phyloP scores from a whole-genome alignment of 2,888 invertebrate species.

The Holacanthella duospinosa region DNA sequence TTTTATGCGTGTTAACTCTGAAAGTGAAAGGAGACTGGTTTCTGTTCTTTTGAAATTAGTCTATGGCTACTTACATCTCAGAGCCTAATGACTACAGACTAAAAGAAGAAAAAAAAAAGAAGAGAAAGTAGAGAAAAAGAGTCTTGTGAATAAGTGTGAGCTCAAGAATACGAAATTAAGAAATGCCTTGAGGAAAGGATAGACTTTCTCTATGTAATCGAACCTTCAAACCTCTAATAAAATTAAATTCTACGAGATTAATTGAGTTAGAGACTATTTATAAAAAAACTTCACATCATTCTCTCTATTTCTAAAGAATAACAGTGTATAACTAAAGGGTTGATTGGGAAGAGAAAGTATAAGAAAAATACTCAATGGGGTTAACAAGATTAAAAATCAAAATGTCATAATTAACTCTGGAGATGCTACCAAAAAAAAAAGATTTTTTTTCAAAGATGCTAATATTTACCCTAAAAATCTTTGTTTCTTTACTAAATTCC shows the following conservation, averaged over 20 bases:
- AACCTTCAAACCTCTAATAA: not conserved
- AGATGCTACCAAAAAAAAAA: no score
- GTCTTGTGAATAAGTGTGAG: not conserved
- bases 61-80: not conserved
- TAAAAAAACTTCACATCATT: no score
- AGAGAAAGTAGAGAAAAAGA: not conserved
- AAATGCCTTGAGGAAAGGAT: not conserved
- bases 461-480: no score
- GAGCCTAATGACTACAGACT: not conserved
- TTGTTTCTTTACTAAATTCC: no score
- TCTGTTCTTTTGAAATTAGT: not conserved
- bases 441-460: no score
- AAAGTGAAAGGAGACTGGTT: not conserved
- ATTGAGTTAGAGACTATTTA: not conserved
- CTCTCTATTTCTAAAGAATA: no score
- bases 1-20: not conserved
- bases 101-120: not conserved
- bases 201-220: not conserved
- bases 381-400: no score
- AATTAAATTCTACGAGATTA: not conserved
- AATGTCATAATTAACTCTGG: no score
- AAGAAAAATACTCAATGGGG: no score
- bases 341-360: no score
- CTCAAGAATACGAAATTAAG: not conserved
- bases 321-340: no score